These are phyloP conservation scores for Centropristis striata DNA, from an alignment of 2,113 vertebrate genomes.

Conservation along the genomic window DNA sequence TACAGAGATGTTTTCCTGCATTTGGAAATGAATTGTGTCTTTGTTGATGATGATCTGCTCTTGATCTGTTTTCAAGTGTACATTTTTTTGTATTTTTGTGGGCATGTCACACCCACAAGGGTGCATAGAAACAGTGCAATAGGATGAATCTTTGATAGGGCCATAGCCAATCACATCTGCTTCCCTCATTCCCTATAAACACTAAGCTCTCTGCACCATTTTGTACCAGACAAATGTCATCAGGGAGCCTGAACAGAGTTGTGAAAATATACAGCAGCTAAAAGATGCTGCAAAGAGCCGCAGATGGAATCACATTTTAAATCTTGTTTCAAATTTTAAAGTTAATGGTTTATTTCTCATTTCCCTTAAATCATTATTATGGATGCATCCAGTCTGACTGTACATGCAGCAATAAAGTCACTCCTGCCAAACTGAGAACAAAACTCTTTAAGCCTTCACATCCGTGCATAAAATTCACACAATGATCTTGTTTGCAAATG, in stretches of 20 bases:
- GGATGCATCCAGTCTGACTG: neutral
- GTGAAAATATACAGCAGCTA: neutral
- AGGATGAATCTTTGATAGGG: neutral
- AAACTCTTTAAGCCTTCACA: slow-evolving; percentile 1
- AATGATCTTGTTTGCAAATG: no score
- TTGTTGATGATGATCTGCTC: neutral
- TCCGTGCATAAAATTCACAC: neutral
- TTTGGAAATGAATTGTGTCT: slow-evolving; percentile 29
- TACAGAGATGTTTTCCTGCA: slow-evolving; percentile 8
- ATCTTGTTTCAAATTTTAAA: neutral
- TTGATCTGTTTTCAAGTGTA: neutral
- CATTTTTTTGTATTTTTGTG: neutral
- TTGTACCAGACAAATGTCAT: neutral
- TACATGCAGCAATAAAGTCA: neutral
- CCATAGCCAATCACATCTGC: neutral
- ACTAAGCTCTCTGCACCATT: neutral
- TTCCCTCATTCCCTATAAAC: neutral
- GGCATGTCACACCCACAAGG: neutral
- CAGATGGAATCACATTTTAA: neutral
- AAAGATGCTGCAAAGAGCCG: neutral
- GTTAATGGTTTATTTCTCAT: no score
- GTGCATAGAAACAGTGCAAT: neutral
- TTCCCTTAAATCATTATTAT: no score
- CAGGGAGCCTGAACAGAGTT: neutral
- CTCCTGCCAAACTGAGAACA: neutral